Conservation (phyloP, 2,888 invertebrate genomes). For the Aelia acuminata region DNA sequence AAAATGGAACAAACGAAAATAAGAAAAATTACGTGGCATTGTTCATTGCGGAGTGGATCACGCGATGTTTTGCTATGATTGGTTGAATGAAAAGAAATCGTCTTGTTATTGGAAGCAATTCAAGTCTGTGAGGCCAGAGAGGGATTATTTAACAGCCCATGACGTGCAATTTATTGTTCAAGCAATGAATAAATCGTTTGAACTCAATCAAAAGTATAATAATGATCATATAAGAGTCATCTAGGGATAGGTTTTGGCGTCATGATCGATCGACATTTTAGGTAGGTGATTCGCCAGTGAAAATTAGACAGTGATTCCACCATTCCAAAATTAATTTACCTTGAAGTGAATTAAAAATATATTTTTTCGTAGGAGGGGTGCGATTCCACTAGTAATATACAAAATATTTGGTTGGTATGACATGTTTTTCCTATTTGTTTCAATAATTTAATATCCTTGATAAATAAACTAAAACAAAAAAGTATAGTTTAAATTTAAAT, state of each 20-base stretch:
- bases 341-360: neutral
- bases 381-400: too few relatives aligned
- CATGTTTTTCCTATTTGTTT: neutral
- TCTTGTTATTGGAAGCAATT: constrained; percentile 21
- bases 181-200: neutral
- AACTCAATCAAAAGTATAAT: neutral
- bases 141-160: neutral
- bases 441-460: too few relatives aligned
- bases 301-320: neutral
- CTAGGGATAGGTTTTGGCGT: neutral
- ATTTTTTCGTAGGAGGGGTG: too few relatives aligned
- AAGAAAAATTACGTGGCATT: neutral
- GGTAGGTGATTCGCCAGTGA: neutral
- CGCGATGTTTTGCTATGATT: neutral
- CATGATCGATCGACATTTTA: neutral
- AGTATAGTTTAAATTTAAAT: too few relatives aligned
- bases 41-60: neutral
- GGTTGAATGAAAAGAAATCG: neutral
- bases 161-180: neutral
- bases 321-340: neutral
- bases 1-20: neutral
- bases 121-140: neutral
- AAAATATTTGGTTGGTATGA: neutral
- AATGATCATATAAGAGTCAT: neutral
- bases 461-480: too few relatives aligned